Evolutionary conservation across 2,113 vertebrate species (phyloP), one percentile per base, ranked within the genome.

Genomic region (Pimephales promelas): DNA sequence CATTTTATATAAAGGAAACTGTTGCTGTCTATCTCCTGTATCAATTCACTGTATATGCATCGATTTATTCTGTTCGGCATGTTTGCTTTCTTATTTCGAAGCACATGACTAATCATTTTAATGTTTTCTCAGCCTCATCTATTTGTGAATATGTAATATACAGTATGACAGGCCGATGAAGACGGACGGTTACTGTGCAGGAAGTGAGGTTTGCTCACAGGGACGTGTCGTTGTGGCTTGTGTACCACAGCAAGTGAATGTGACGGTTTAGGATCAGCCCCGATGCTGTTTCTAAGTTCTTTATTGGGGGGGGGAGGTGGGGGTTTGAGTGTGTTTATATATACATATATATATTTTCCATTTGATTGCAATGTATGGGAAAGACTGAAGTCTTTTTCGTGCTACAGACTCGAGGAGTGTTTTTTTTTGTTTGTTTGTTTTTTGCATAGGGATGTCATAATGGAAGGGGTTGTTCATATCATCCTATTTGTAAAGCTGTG

Each of bases 401-500:
- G 34, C 56, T 61, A 61, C 14, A 43, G 9, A 40, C 16, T 13
- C 10, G 5, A 5, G 18, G 81, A 40, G 45, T 56, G 0, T 36
- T n/a, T 40, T 57, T 70, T 47, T 34, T 11, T n/a, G n/a, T n/a
- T n/a, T n/a, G n/a, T 20, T 24, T 26, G 43, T 40, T 68, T 91
- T 91, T 56, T 94, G 89, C 90, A 87, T 57, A 57, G 52, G 71
- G 74, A n/a, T 57, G 79, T 66, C 62, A 93, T 68, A 92, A 93
- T 93, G 79, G 86, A 90, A 88, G 94, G 95, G 95, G 95, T 95
- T 96, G 95, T 97, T 95, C 96, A 96, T 95, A 96, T 96, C 95
- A 96, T 97, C 96, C 96, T 96, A 95, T 93, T 96, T 98, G 96
- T 97, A 97, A 97, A 96, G 95, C 95, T 91, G 96, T 95, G 79